These are phyloP conservation scores for Chydorus sphaericus DNA, from an alignment of 2,888 invertebrate species.

Conservation along the genomic window DNA sequence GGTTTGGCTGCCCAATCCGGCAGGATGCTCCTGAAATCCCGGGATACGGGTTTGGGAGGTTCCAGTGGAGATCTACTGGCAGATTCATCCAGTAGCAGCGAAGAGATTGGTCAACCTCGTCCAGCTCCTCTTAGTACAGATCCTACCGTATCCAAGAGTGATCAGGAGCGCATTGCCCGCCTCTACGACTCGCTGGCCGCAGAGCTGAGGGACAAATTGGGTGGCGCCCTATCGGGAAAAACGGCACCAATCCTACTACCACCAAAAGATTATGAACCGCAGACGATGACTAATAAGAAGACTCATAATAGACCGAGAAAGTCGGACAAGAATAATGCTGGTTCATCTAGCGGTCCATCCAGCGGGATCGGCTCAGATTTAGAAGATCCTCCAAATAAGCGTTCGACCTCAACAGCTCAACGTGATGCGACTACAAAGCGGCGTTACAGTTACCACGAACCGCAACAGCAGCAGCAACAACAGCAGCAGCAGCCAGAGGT, in stretches of 20 bases:
- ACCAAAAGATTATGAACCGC: slow-evolving; percentile 87
- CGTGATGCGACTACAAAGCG: neutral
- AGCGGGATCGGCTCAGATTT: slow-evolving; percentile 75
- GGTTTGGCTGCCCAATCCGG: slow-evolving; percentile 19
- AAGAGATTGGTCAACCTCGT: neutral
- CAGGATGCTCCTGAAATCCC: slow-evolving; percentile 8
- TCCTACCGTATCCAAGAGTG: neutral
- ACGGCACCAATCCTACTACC: slow-evolving; percentile 67
- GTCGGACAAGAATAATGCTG: slow-evolving; percentile 23
- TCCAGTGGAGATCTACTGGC: slow-evolving; percentile 1
- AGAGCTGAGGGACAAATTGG: slow-evolving; percentile 63
- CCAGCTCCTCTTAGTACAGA: neutral
- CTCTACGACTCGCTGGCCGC: slow-evolving; percentile 83
- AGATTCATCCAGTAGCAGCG: neutral
- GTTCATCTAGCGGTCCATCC: slow-evolving; percentile 61
- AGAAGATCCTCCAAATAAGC: slow-evolving; percentile 13
- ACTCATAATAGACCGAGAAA: neutral
- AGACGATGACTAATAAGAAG: neutral
- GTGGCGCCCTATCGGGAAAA: slow-evolving; percentile 22
- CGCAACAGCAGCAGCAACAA: neutral
- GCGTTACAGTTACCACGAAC: slow-evolving; percentile 8
- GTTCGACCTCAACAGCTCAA: slow-evolving; percentile 13
- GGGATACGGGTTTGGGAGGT: slow-evolving; percentile 9
- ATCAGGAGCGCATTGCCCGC: slow-evolving; percentile 42
- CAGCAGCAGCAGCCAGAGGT: neutral